A percentile compares a stretch with the other conserved stretches of the same genome.
phyloP scores from a whole-genome alignment of 2,888 invertebrate species.

The Eledona agricola region DNA sequence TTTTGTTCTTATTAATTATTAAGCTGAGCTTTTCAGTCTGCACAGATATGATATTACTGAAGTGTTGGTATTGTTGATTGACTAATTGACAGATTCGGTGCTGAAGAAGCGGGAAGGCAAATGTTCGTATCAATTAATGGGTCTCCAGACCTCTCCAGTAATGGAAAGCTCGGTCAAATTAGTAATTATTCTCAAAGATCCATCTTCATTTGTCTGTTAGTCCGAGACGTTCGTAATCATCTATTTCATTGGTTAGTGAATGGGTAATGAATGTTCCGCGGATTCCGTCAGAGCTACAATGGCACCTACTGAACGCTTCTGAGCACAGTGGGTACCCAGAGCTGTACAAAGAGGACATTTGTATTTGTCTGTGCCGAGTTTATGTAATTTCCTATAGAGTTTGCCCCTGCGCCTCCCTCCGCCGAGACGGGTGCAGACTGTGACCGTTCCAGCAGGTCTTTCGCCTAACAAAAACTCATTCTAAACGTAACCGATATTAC shows the following conservation, averaged over 20 bases:
- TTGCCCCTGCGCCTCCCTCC: constrained; percentile 57
- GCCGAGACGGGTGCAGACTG: constrained; percentile 59
- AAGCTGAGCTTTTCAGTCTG: no score
- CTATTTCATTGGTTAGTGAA: constrained; percentile 65
- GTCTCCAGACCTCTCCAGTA: constrained; percentile 49
- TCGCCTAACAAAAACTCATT: constrained; percentile 48
- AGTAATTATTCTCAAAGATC: constrained; percentile 63
- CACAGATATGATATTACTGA: no score
- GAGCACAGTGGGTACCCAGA: constrained; percentile 61
- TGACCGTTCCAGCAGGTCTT: constrained; percentile 43
- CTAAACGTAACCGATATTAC: constrained; percentile 62
- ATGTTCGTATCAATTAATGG: constrained; percentile 17
- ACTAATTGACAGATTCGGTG: no score
- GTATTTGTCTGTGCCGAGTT: constrained; percentile 65
- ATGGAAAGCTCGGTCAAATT: constrained; percentile 63
- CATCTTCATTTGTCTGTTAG: constrained; percentile 63
- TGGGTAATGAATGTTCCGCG: constrained; percentile 63
- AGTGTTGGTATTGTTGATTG: no score
- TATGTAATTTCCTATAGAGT: constrained; percentile 66
- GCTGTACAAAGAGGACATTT: constrained; percentile 65
- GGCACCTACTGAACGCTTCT: constrained; percentile 61
- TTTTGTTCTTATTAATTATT: no score
- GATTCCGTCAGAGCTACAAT: constrained; percentile 60
- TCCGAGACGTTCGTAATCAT: constrained; percentile 64
- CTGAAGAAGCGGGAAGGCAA: constrained; percentile 2